A percentile compares a stretch with the other conserved stretches of the same genome.
Conservation (phyloP, 2,113 vertebrate genomes). For the Balaenoptera acutorostrata region DNA sequence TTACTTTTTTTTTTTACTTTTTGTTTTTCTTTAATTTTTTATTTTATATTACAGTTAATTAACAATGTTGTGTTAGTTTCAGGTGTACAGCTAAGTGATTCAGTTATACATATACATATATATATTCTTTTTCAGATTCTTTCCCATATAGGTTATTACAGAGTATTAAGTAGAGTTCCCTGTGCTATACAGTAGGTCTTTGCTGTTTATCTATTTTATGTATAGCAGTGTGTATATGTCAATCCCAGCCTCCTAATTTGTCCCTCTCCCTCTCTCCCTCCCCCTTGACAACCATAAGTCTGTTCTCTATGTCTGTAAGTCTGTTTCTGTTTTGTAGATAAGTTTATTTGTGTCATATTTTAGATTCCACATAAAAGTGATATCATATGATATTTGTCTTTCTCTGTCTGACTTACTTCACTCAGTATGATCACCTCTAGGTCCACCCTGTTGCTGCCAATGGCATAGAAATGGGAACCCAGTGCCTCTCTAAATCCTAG, state of each 20-base stretch:
- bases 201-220: not conserved
- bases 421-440: not conserved
- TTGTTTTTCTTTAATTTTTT: not conserved
- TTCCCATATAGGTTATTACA: not conserved
- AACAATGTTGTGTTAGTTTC: not conserved
- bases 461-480: not conserved
- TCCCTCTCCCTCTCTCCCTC: not conserved
- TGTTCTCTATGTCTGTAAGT: not conserved
- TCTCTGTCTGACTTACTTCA: not conserved
- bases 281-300: not conserved
- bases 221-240: not conserved
- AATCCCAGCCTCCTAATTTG: not conserved
- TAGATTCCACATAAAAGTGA: not conserved
- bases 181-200: not conserved
- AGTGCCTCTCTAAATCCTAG: not conserved
- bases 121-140: not conserved
- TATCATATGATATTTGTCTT: not conserved
- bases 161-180: not conserved
- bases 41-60: not conserved
- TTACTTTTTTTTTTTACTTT: not conserved
- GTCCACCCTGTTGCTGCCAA: not conserved
- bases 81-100: not conserved
- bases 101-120: not conserved
- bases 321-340: not conserved
- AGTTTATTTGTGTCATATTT: not conserved